Evolutionary conservation across 2,113 vertebrate species (phyloP).

Genomic region (Campylomormyrus tamandua): DNA sequence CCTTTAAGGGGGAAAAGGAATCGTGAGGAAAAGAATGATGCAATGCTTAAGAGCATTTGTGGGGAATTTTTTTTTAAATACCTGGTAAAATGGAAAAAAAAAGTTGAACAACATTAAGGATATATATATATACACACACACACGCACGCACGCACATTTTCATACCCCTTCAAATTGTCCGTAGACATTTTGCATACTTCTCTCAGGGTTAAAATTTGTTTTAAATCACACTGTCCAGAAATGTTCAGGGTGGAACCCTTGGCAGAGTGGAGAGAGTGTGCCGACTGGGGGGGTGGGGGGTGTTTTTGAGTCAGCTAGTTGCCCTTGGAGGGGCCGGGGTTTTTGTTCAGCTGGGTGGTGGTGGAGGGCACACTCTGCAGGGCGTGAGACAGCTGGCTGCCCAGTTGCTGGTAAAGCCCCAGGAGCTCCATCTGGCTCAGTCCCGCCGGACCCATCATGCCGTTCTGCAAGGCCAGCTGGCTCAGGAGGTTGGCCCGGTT

Average conservation of each 20-base stretch:
- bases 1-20: constrained; percentile 47
- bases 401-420: constrained; percentile 84
- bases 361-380: constrained; percentile 68
- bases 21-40: constrained; percentile 26
- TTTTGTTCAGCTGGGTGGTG: constrained; percentile 73
- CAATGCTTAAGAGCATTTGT: constrained; percentile 57
- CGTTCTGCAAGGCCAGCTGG: constrained; percentile 78
- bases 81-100: constrained; percentile 45
- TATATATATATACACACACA: constrained; percentile 44
- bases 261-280: neutral
- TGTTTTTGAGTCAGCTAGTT: constrained; percentile 53
- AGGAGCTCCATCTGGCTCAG: constrained; percentile 82
- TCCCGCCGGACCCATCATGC: constrained; percentile 56
- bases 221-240: neutral
- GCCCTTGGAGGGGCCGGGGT: constrained; percentile 86
- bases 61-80: constrained; percentile 54
- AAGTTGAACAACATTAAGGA: constrained; percentile 79
- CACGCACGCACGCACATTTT: constrained; percentile 40
- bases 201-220: neutral
- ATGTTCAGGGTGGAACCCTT: neutral
- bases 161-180: constrained; percentile 53
- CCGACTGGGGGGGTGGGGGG: neutral
- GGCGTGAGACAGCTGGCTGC: constrained; percentile 67
- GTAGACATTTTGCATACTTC: constrained; percentile 42
- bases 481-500: constrained; percentile 71